Conservation (phyloP, 2,113 vertebrate genomes). For the Cranoglanis bouderius region DNA sequence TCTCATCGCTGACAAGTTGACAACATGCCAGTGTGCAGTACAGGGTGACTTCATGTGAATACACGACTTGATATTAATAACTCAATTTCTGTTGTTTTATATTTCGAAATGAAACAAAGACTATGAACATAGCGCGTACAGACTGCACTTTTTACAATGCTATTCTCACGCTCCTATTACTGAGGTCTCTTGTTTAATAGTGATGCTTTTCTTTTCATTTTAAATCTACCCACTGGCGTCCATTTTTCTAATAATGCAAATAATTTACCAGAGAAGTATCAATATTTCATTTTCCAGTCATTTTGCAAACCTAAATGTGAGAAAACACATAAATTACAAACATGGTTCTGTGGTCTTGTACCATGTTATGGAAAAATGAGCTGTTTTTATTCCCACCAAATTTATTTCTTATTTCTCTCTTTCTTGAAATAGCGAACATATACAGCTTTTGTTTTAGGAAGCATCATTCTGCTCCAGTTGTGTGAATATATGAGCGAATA, state of each 20-base stretch:
- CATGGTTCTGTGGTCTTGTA: constrained; percentile 13
- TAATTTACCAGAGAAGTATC: neutral
- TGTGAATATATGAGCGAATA: neutral
- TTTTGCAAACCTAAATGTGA: neutral
- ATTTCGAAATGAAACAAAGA: neutral
- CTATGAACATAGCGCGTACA: neutral
- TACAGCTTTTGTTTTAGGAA: neutral
- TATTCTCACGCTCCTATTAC: neutral
- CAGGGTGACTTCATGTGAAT: neutral
- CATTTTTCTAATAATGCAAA: constrained; percentile 14
- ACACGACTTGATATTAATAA: neutral
- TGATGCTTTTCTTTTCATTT: neutral
- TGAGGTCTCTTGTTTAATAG: neutral
- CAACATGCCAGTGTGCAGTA: neutral
- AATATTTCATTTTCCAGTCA: neutral
- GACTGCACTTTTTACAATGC: neutral
- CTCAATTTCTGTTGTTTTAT: neutral
- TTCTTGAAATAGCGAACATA: neutral
- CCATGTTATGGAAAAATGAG: neutral
- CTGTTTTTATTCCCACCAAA: neutral
- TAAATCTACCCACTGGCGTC: neutral
- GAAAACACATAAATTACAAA: neutral
- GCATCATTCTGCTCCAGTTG: constrained; percentile 4
- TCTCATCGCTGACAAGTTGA: neutral
- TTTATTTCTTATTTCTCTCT: neutral